Conservation (phyloP, 2,797 vertebrate species). For the Sardinella longiceps region DNA sequence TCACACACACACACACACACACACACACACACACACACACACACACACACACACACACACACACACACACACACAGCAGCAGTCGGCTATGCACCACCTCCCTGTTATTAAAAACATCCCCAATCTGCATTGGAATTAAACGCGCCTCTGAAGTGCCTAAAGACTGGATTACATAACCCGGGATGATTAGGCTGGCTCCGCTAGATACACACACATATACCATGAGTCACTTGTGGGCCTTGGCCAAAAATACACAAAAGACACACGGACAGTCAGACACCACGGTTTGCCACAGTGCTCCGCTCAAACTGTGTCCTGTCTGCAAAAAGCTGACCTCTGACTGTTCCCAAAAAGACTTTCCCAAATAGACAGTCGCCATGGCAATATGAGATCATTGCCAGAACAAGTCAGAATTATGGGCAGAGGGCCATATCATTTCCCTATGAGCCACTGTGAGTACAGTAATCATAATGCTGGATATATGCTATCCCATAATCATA, state of each 20-base stretch:
- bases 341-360: neutral
- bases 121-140: slow-evolving; percentile 5
- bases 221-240: neutral
- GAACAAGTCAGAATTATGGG: neutral
- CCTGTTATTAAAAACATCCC: neutral
- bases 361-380: slow-evolving; percentile 1
- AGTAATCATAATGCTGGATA: neutral
- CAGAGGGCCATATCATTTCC: neutral
- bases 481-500: neutral
- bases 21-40: neutral
- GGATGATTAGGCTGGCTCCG: slow-evolving; percentile 4
- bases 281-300: neutral
- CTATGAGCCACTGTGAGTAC: neutral
- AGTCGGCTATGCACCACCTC: slow-evolving; percentile 3
- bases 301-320: neutral
- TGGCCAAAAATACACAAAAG: neutral
- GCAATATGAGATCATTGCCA: neutral
- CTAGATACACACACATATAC: neutral
- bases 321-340: neutral
- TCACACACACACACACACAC: neutral
- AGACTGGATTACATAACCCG: slow-evolving; percentile 1
- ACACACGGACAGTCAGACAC: slow-evolving; percentile 5
- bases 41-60: neutral
- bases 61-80: neutral
- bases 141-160: neutral